Evolutionary conservation across 35 echinoderm and acorn worm genomes (phyloP), one percentile per base, ranked within the genome.

Genomic region (Apostichopus parvimensis): DNA sequence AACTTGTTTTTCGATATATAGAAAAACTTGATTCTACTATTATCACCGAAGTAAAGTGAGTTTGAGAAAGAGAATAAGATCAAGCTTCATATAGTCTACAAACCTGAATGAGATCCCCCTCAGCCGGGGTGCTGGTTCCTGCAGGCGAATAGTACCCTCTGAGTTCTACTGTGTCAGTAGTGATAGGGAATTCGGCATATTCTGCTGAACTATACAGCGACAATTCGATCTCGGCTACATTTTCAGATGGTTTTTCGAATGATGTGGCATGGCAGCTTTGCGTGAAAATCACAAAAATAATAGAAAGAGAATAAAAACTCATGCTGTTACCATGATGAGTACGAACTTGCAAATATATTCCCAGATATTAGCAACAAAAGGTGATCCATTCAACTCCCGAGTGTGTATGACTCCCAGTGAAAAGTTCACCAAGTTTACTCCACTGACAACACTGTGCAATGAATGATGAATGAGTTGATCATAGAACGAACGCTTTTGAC

Each of bases 271-370:
- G 17, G 25, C 86, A 88, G 60, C 5, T 88, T 64, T 26, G 58
- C 86, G 61, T 17, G 86, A 88, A 88, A 53, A 88, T 88, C 20
- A 88, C 86, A 68, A 88, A 88, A 88, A 88, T 88, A 73, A 88
- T 53, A 73, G 57, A 34, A n/a, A 88, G 45, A 34, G 61, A 72
- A 23, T 54, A 75, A 54, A 88, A 54, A 60, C 17, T 73, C 86
- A 88, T 88, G 61, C 17, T 88, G 86, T 45, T 88, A 88, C 86
- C 86, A 88, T 88, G 86, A 88, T 88, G 86, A 54, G 17, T 25
- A 72, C 61, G 21, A 88, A 66, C 79, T 52, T 24, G 34, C 45
- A 57, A 82, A 52, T 82, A 82, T 82, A 54, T 54, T 82, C n/a
- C 79, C 55, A 53, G 25, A 57, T 15, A 54, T 9, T 54, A 13